Evolutionary conservation across 1,140 invertebrate genomes (phyloP), one percentile per base, ranked within the genome.

Genomic region (Drosophila grimshawi): DNA sequence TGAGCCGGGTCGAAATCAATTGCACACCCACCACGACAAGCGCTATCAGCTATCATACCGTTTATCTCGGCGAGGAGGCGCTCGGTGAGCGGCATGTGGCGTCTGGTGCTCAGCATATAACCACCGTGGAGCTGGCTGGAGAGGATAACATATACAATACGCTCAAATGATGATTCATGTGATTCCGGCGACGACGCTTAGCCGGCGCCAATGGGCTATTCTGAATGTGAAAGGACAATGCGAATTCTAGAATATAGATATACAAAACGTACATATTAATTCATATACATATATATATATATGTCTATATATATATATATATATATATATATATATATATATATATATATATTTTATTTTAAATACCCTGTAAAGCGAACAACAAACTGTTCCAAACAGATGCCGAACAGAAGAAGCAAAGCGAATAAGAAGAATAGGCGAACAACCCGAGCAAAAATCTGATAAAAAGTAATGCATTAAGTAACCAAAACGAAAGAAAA

Each of bases 161-260:
- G 78, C 85, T 92, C 78, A 92, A 92, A 92, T 92, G 91, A 92
- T 92, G 91, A 92, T 77, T 92, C 69, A 82, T 92, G 90, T 92
- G 90, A 92, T 92, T 92, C 77, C 81, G 90, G 76, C 85, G 83
- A 63, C 79, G 78, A 62, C 90, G 86, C 69, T 80, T 90, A 57
- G 81, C 88, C 78, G 81, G 81, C 70, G 85, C 78, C 75, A 85
- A 85, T 55, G 85, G 86, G 49, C 68, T 89, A 63, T 85, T 85
- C 74, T 89, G 80, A 61, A 53, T 46, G 52, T 75, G 61, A 51
- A 48, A 72, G 35, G 45, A 63, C 37, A 43, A 71, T 43, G 59
- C 57, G 57, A 68, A 63, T 49, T 45, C 33, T 62, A 61, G 52
- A 63, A 52, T 39, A 69, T 61, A 62, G 27, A 30, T 41, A 45